Base-by-base conservation (phyloP, 2,797 vertebrate genomes). In the Megalops cyprinoides region DNA sequence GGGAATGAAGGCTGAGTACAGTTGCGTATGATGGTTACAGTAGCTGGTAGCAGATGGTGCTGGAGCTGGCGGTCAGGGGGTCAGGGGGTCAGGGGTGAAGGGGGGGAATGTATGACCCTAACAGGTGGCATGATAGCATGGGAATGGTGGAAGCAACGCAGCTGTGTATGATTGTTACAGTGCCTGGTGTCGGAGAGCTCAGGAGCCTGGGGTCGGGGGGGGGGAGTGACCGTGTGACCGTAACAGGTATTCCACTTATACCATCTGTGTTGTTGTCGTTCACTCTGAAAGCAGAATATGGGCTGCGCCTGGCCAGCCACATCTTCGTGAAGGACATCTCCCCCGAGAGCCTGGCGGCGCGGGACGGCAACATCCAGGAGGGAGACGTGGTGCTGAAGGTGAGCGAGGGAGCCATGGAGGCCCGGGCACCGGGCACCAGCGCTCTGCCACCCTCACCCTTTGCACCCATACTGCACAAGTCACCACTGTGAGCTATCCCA, bases 241-340 rank as follows among this genome's bases (percentile, higher is more conserved):
- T 89, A 84, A 53, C 75, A 37, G 79, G 42, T 0, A 23, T 31
- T 62, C 46, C 92, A 31, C 71, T 82, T 28, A 82, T 31, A 42
- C 31, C 15, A 58, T 78, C 46, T 76, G 3, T 65, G 31, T 84
- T 84, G 23, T 48, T 76, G 46, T 75, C 23, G 82, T 94, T 93
- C 88, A 92, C 91, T 93, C 82, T 90, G 90, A 92, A 95, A 95
- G 82, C 80, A 94, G 98, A 99, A 84, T 99, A 99, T 83, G 98
- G 97, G 86, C 94, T 99, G 84, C 96, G 98, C 62, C 92, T 99
- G 92, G 98, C 97, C 86, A 99, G 98, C 91, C 98, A 99, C 91
- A 99, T 99, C 88, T 99, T 99, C 90, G 98, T 99, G 86, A 99
- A 99, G 90, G 98, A 99, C 92, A 99, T 99, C 85, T 99, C 97